Percentiles rank a stretch among this genome's conserved stretches.
phyloP scores from a whole-genome alignment of 2,888 invertebrate species.

The Pecten maximus region DNA sequence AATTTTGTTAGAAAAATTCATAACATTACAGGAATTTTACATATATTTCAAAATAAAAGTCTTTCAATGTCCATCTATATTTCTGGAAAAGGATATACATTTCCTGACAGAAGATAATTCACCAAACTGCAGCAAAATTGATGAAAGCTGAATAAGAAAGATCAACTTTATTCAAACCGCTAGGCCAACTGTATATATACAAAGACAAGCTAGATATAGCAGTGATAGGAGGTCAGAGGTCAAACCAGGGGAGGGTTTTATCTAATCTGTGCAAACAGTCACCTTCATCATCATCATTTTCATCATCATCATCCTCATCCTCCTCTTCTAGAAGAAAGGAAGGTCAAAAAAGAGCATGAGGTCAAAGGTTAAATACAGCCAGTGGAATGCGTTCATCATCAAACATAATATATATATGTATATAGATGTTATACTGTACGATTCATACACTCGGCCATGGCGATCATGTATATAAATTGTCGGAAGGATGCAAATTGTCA shows the following conservation, averaged over 20 bases:
- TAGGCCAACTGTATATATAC: neutral
- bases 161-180: neutral
- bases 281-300: constrained; percentile 30
- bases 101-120: too few relatives aligned
- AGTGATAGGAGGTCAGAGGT: neutral
- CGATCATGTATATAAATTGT: neutral
- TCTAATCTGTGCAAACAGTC: constrained; percentile 14
- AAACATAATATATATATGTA: neutral
- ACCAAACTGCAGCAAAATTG: neutral
- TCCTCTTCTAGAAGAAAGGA: constrained; percentile 32
- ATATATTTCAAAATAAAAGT: too few relatives aligned
- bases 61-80: too few relatives aligned
- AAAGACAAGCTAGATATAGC: neutral
- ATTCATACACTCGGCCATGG: neutral
- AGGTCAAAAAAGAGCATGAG: constrained; percentile 18
- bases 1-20: too few relatives aligned
- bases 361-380: neutral
- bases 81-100: too few relatives aligned
- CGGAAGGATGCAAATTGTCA: constrained; percentile 21
- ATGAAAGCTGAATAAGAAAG: neutral
- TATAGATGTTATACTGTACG: neutral
- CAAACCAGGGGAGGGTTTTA: neutral
- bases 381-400: neutral
- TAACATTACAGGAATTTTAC: too few relatives aligned
- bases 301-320: constrained; percentile 19